Evolutionary conservation across 2,797 vertebrate species (phyloP), one percentile per base, ranked within the genome.

Genomic region (Mareca strepera): DNA sequence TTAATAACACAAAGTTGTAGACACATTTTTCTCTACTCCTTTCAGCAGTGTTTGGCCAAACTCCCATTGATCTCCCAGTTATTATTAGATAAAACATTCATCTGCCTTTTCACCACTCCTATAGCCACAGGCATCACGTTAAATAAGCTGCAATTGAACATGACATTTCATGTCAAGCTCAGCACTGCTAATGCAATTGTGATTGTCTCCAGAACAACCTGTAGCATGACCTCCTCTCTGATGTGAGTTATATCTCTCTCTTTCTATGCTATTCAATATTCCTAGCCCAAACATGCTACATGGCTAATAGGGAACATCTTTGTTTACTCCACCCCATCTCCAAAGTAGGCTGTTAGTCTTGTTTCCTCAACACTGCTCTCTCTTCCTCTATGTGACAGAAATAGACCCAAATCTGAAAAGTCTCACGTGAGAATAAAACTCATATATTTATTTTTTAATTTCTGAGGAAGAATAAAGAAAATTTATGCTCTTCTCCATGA

Each of bases 11-110:
- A 67, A 91, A 58, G 35, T 9, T 90, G 58, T 70, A 48, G 41
- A 33, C 31, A 31, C 7, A 60, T 88, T 92, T 92, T 84, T 64
- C 50, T 66, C 41, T 93, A 56, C 70, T 76, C 23, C 48, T 95
- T 96, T 96, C 77, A 88, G 17, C 62, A 87, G 58, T 41, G 39
- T 84, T 94, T 94, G 83, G 79, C 12, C 70, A 95, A 80, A 82
- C 29, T 91, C 76, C 83, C 60, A 93, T 76, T 85, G 90, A 97
- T 96, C 68, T 96, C 77, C 77, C 44, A 25, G 79, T 39, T 96
- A 91, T 95, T 96, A 95, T 97, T 95, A 96, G 83, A 97, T 96
- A 85, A 97, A 97, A 68, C 35, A 92, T 58, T 93, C 55, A 82
- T 77, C 82, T 94, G 48, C 73, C 37, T 97, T 97, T 97, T 95